Evolutionary conservation across 2,113 vertebrate genomes (phyloP).

Genomic region (Pantherophis guttatus): DNA sequence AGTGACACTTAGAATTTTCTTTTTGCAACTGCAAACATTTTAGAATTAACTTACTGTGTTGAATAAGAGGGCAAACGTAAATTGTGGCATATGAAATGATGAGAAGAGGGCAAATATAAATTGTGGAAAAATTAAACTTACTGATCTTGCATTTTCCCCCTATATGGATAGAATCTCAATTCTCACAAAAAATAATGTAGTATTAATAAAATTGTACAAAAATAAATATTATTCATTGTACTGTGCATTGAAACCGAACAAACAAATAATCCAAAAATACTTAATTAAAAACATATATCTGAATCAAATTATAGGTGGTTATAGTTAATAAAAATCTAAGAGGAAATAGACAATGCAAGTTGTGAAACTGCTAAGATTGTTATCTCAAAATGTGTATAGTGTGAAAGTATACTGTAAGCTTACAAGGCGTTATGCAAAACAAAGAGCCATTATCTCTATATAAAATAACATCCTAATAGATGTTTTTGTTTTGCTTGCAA

Average conservation of each 20-base stretch:
- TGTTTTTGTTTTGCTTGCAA: neutral
- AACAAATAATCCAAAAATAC: neutral
- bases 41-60: neutral
- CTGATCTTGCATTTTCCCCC: neutral
- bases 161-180: neutral
- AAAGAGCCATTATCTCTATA: neutral
- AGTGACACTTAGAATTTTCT: neutral
- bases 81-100: neutral
- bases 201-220: neutral
- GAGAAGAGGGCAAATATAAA: neutral
- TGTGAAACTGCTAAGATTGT: neutral
- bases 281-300: neutral
- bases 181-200: neutral
- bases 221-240: neutral
- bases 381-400: neutral
- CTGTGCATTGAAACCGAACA: neutral
- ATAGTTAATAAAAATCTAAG: neutral
- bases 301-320: neutral
- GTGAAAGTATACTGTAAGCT: neutral
- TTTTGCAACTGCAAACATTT: neutral
- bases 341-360: neutral
- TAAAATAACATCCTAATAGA: neutral
- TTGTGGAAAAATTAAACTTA: neutral
- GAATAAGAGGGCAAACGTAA: neutral
- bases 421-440: neutral